These are phyloP conservation scores for Microplitis deprimator DNA, from an alignment of 2,888 invertebrate species.

Conservation along the genomic window DNA sequence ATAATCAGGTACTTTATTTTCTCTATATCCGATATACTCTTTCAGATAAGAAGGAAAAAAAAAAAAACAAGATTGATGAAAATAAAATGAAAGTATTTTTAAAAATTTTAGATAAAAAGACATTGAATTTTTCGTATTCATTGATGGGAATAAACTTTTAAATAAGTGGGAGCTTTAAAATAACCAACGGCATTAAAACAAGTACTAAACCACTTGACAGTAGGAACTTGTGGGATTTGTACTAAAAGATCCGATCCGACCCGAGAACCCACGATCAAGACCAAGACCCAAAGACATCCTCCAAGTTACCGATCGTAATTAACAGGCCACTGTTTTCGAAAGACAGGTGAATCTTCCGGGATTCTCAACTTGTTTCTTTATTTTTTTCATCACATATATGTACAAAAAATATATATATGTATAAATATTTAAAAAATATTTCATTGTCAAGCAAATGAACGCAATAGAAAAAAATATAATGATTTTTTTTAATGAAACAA, in stretches of 20 bases:
- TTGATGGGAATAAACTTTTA: too few species aligned
- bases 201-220: not conserved
- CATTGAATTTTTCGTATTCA: too few species aligned
- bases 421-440: too few species aligned
- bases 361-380: slow-evolving; percentile 38
- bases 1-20: not conserved
- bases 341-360: slow-evolving; percentile 56
- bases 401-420: too few species aligned
- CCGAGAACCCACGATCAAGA: slow-evolving; percentile 36
- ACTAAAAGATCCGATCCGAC: slow-evolving; percentile 8
- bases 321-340: slow-evolving; percentile 56
- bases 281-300: slow-evolving; percentile 22
- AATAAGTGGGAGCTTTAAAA: too few species aligned
- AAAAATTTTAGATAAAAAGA: not conserved
- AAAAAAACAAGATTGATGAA: not conserved
- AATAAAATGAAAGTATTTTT: not conserved
- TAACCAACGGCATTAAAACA: not conserved
- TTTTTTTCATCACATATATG: not conserved
- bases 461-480: too few species aligned
- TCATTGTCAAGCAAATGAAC: too few species aligned
- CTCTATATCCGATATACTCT: not conserved
- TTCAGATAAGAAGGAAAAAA: not conserved
- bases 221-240: slow-evolving; percentile 12
- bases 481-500: too few species aligned
- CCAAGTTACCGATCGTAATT: slow-evolving; percentile 53